Evolutionary conservation across 2,113 vertebrate species (phyloP), one percentile per base, ranked within the genome.

Genomic region (Pandion haliaetus): DNA sequence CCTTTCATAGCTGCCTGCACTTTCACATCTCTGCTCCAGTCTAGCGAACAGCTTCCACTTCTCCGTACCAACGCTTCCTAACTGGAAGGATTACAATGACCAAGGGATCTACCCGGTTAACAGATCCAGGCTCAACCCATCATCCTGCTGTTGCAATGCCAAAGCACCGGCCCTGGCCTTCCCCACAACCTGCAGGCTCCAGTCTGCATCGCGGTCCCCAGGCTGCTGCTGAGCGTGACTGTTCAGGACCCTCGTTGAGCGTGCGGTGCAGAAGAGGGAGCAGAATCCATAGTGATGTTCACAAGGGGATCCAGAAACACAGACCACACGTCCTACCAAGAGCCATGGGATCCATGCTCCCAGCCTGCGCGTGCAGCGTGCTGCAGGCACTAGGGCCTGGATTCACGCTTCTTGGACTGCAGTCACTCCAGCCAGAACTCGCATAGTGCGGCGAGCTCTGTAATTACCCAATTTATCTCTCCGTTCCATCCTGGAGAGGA

Each of bases 321-420:
- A 45, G 62, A 40, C 15, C 25, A 16, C 1, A 3, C 1, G 3
- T 74, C 24, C 47, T n/a, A 61, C 26, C 44, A 61, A 52, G 28
- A 79, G 44, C 65, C 18, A 7, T 5, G 13, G 18, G 47, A 62
- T 36, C 67, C 42, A 5, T 14, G 42, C 15, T 85, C 36, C 71
- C 38, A 40, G 24, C 12, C 54, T 5, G 2, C 1, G 1, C 12
- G 3, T 4, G 31, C 54, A 54, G 52, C 2, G 5, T n/a, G 54
- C 40, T 77, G 73, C n/a, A 73, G 70, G 8, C 63, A 59, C n/a
- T 36, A 45, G 31, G 31, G 62, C 50, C 87, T 87, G 70, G 34
- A 72, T 57, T 92, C 59, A 47, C 19, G 9, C 24, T 63, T 73
- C 28, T 55, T 25, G 38, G 34, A 40, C 49, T 0, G 0, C 23